Conservation (phyloP, 2,797 vertebrate species). For the Meda fulgida region DNA sequence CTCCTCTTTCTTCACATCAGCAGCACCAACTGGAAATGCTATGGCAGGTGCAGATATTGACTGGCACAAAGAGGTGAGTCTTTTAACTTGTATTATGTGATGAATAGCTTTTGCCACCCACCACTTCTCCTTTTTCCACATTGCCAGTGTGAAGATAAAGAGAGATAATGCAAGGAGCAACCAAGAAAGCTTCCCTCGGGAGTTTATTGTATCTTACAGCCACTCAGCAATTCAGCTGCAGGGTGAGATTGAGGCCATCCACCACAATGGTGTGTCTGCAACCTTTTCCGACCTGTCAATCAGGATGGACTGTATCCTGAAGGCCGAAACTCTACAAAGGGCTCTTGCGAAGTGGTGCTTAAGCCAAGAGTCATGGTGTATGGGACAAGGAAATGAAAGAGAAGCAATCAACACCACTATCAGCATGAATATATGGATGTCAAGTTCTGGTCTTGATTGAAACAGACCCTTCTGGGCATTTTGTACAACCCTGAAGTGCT, state of each 20-base stretch:
- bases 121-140: constrained; percentile 30
- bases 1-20: constrained; percentile 22
- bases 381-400: not conserved
- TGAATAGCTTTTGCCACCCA: constrained; percentile 34
- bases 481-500: not conserved
- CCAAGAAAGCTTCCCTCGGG: constrained; percentile 35
- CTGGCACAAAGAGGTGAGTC: constrained; percentile 22
- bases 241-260: constrained; percentile 25
- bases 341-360: constrained; percentile 1
- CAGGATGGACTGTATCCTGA: constrained; percentile 25
- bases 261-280: constrained; percentile 9
- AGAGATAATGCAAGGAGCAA: constrained; percentile 36
- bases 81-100: constrained; percentile 33
- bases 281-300: constrained; percentile 41
- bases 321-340: constrained; percentile 26
- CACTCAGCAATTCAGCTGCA: constrained; percentile 45
- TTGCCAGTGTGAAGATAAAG: constrained; percentile 34
- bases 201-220: constrained; percentile 27
- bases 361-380: constrained; percentile 1
- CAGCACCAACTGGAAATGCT: constrained; percentile 30
- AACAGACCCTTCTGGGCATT: constrained; percentile 1
- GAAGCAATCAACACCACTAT: constrained; percentile 8
- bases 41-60: constrained; percentile 34
- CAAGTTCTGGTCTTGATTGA: not conserved
- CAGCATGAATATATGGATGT: not conserved